Conservation (phyloP, 92 coral and sea anemone species). For the Umimayanthus kanabou region DNA sequence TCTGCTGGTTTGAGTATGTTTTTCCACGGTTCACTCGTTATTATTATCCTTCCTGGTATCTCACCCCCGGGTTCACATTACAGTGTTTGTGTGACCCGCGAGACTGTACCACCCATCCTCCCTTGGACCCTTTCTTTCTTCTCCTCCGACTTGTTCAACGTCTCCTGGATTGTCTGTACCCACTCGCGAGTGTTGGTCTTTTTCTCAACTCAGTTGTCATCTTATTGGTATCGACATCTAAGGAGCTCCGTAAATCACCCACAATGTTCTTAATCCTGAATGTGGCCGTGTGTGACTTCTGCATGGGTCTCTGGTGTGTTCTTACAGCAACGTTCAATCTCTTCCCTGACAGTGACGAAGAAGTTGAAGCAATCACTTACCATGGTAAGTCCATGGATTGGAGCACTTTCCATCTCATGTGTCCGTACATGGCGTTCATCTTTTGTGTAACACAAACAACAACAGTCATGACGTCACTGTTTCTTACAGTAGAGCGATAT, state of each 20-base stretch:
- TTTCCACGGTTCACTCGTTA: background rate
- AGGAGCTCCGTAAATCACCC: background rate
- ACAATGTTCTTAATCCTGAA: background rate
- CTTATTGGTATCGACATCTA: background rate
- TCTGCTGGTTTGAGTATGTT: background rate
- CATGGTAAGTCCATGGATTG: no score
- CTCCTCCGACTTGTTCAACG: background rate
- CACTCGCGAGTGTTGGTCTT: background rate
- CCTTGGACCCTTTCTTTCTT: background rate
- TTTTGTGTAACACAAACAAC: conserved; percentile 58
- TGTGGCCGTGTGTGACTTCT: background rate
- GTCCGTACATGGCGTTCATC: conserved; percentile 59
- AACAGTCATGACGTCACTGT: conserved; percentile 53
- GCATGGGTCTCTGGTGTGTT: background rate
- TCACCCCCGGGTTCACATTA: background rate
- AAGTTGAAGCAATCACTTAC: background rate
- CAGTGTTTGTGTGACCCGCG: background rate
- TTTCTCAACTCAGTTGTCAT: background rate
- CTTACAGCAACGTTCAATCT: background rate
- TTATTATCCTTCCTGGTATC: background rate
- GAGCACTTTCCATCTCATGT: conserved; percentile 16
- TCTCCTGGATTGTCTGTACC: background rate
- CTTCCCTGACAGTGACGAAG: background rate
- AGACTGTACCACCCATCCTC: background rate
- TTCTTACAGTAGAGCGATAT: conserved; percentile 68